A percentile compares a stretch with the other conserved stretches of the same genome.
These are phyloP conservation scores for Pseudocheirus occidentalis DNA, from an alignment of 2,797 vertebrate species.

Conservation along the genomic window DNA sequence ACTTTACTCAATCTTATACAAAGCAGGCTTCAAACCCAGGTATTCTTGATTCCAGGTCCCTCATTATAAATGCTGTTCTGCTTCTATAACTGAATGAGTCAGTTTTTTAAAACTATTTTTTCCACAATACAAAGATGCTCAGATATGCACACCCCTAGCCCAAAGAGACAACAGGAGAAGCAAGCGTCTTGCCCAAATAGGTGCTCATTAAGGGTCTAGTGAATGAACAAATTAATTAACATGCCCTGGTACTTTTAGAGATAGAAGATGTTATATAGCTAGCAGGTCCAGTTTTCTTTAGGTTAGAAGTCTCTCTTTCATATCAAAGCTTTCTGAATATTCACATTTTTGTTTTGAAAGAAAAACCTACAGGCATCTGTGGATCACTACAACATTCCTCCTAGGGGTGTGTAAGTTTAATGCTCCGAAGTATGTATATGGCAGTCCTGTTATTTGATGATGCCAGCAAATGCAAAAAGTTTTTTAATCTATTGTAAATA, in stretches of 20 bases:
- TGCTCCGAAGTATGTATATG: neutral
- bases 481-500: neutral
- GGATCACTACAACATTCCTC: neutral
- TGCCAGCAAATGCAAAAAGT: conserved; percentile 34
- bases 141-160: neutral
- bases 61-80: neutral
- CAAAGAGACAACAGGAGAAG: neutral
- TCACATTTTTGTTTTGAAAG: conserved; percentile 1
- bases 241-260: neutral
- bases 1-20: neutral
- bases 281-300: neutral
- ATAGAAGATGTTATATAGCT: neutral
- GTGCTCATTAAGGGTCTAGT: neutral
- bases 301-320: neutral
- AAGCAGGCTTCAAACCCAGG: neutral
- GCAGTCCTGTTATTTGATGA: conserved; percentile 3
- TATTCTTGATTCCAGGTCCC: neutral
- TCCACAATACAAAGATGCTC: neutral
- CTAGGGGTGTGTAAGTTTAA: neutral
- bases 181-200: neutral
- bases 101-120: neutral
- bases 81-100: neutral
- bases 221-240: neutral
- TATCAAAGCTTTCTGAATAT: neutral
- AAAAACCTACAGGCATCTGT: neutral